Percentiles rank a stretch among this genome's conserved stretches.
These are phyloP conservation scores for Nineta flava DNA, from an alignment of 2,888 invertebrate genomes.

Conservation along the genomic window DNA sequence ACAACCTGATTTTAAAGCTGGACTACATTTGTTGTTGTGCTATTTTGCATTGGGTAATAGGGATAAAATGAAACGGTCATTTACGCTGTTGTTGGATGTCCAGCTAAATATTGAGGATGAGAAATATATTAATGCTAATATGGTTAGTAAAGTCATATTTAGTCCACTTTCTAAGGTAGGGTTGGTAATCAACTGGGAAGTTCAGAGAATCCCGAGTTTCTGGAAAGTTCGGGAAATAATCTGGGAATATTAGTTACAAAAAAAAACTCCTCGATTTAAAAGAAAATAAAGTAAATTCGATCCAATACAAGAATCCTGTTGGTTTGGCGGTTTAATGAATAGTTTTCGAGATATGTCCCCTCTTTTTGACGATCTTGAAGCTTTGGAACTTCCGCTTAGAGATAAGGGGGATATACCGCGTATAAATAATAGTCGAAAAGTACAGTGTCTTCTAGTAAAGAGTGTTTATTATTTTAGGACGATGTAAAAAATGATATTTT, in stretches of 20 bases:
- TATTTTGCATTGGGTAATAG: constrained; percentile 80
- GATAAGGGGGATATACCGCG: too few relatives aligned
- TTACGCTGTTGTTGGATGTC: constrained; percentile 77
- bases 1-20: constrained; percentile 55
- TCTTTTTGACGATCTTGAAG: too few relatives aligned
- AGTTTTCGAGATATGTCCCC: too few relatives aligned
- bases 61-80: constrained; percentile 86
- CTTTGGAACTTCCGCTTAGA: too few relatives aligned
- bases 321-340: too few relatives aligned
- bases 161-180: neutral
- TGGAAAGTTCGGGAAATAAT: too few relatives aligned
- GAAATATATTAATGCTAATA: constrained; percentile 33
- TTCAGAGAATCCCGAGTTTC: neutral
- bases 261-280: too few relatives aligned
- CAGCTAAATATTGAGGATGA: constrained; percentile 72
- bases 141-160: neutral
- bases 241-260: too few relatives aligned
- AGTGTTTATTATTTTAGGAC: too few relatives aligned
- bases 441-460: neutral
- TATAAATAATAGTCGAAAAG: neutral
- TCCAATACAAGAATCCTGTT: too few relatives aligned
- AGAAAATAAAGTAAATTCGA: too few relatives aligned
- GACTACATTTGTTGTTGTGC: constrained; percentile 78
- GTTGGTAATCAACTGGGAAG: neutral
- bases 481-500: constrained; percentile 20